These are phyloP conservation scores for Centroberyx gerrardi DNA, from an alignment of 2,797 vertebrate species.

Conservation along the genomic window DNA sequence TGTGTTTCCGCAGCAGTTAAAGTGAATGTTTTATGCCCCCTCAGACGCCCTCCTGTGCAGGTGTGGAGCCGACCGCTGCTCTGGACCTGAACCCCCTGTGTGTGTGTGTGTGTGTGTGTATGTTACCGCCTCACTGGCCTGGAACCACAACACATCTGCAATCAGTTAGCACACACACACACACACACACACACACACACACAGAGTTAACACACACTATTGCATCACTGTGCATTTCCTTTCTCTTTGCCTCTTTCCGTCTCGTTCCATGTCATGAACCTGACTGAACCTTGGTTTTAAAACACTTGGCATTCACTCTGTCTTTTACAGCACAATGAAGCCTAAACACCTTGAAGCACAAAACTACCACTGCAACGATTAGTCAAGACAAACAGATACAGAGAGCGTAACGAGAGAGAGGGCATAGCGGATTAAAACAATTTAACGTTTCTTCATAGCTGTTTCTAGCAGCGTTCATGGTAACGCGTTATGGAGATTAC, in stretches of 20 bases:
- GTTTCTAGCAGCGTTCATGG: no score
- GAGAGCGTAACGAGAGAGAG: no score
- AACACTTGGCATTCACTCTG: background rate
- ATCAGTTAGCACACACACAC: slow-evolving; percentile 65
- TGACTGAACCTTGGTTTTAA: background rate
- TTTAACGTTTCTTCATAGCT: no score
- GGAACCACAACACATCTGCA: slow-evolving; percentile 79
- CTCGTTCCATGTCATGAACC: slow-evolving; percentile 25
- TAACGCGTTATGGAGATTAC: no score
- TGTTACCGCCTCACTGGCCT: slow-evolving; percentile 54
- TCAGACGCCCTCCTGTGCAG: slow-evolving; percentile 70
- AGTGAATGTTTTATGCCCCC: slow-evolving; percentile 56
- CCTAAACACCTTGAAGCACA: no score
- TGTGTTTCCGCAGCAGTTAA: slow-evolving; percentile 67
- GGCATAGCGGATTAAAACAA: no score
- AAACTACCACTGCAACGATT: no score
- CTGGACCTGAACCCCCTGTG: slow-evolving; percentile 49
- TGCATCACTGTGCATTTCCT: slow-evolving; percentile 67
- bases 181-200: slow-evolving; percentile 28
- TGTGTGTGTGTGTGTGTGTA: slow-evolving; percentile 31
- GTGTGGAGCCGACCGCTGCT: slow-evolving; percentile 71
- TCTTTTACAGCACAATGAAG: no score
- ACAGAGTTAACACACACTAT: slow-evolving; percentile 20
- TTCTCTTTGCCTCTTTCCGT: slow-evolving; percentile 12
- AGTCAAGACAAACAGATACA: no score